Percentiles rank a stretch among this genome's conserved stretches.
Evolutionary conservation across 2,797 vertebrate genomes (phyloP).

Genomic region (Bradypus variegatus): DNA sequence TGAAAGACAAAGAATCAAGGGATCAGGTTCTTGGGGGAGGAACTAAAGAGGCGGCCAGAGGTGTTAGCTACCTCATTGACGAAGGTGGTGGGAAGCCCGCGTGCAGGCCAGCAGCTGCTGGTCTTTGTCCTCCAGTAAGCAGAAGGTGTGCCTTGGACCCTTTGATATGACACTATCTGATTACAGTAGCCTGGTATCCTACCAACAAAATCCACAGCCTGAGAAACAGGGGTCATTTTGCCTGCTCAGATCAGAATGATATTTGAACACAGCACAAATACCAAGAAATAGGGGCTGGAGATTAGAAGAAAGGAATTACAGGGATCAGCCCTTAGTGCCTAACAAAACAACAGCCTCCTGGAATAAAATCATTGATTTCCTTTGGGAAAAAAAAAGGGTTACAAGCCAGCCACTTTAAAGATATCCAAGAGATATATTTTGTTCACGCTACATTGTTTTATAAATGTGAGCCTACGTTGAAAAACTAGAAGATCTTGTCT

Average conservation of each 20-base stretch:
- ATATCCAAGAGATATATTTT: not conserved
- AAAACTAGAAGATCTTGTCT: not conserved
- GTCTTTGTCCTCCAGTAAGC: not conserved
- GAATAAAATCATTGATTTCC: not conserved
- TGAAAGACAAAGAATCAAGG: slow-evolving; percentile 34
- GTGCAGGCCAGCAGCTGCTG: not conserved
- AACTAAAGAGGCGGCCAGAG: not conserved
- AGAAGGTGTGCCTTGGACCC: not conserved
- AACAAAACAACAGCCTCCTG: not conserved
- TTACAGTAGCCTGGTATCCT: not conserved
- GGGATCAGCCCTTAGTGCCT: not conserved
- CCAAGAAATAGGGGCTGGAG: not conserved
- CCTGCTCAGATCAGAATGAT: not conserved
- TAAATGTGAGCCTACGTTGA: not conserved
- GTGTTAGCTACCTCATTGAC: not conserved
- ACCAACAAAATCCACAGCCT: slow-evolving; percentile 18
- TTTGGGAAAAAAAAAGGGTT: not conserved
- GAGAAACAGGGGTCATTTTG: not conserved
- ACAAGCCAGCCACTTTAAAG: not conserved
- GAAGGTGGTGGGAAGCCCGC: not conserved
- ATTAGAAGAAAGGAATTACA: not conserved
- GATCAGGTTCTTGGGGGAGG: not conserved
- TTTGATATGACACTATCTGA: not conserved
- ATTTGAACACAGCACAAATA: not conserved
- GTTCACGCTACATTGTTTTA: not conserved